phyloP scores from a whole-genome alignment of 2,888 invertebrate genomes.

The Phorcus lineatus region DNA sequence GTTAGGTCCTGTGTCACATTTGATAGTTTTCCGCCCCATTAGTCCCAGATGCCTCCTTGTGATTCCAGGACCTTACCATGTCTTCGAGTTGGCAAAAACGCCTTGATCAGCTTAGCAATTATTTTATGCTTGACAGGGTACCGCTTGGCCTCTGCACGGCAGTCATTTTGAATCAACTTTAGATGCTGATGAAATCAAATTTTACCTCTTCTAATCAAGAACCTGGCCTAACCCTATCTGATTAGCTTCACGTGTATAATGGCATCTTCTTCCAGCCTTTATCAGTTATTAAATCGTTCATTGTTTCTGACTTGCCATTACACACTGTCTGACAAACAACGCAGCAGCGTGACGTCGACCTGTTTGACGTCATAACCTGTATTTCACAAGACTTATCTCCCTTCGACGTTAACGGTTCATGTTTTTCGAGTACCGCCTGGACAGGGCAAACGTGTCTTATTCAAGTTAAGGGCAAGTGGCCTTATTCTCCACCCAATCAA shows the following conservation, averaged over 20 bases:
- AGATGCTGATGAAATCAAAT: constrained; percentile 14
- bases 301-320: constrained; percentile 23
- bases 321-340: constrained; percentile 20
- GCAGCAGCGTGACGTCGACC: constrained; percentile 6
- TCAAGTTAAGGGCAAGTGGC: constrained; percentile 19
- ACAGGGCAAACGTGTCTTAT: not conserved
- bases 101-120: not conserved
- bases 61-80: not conserved
- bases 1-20: not conserved
- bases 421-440: not conserved
- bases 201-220: constrained; percentile 22
- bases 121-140: constrained; percentile 1
- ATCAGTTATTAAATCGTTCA: constrained; percentile 24
- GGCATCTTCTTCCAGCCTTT: constrained; percentile 6
- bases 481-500: constrained; percentile 23
- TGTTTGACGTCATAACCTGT: not conserved
- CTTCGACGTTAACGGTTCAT: not conserved
- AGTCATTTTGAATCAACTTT: constrained; percentile 18
- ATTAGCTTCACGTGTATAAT: constrained; percentile 20
- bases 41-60: not conserved
- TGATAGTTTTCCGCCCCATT: not conserved
- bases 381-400: not conserved
- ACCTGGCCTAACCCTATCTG: constrained; percentile 9
- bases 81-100: not conserved
- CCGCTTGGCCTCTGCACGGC: constrained; percentile 8